Conservation (phyloP, 2,797 vertebrate genomes). For the Gallinago nigripennis region DNA sequence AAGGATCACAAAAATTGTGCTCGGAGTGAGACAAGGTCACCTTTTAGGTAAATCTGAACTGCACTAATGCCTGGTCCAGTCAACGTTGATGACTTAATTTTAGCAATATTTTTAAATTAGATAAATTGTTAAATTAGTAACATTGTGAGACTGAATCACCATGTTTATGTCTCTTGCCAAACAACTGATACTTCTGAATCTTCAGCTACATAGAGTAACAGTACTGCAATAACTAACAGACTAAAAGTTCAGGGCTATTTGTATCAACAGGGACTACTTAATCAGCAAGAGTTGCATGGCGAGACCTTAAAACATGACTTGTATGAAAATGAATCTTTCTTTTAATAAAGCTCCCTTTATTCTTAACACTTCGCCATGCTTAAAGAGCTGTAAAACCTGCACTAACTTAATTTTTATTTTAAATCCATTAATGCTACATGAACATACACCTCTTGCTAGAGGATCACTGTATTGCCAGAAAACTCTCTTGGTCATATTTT, state of each 20-base stretch:
- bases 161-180: not conserved
- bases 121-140: not conserved
- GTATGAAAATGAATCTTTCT: not conserved
- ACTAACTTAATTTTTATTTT: not conserved
- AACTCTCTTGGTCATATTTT: not conserved
- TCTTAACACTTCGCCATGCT: not conserved
- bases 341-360: not conserved
- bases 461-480: not conserved
- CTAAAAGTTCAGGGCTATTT: not conserved
- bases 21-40: not conserved
- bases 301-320: not conserved
- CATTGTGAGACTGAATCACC: not conserved
- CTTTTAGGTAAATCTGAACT: not conserved
- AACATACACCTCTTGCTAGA: not conserved
- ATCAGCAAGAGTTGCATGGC: not conserved
- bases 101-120: not conserved
- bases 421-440: not conserved
- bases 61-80: not conserved
- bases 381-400: not conserved
- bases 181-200: not conserved
- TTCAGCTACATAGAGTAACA: not conserved
- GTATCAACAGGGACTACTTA: not conserved
- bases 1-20: not conserved
- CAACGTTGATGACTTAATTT: fast-evolving
- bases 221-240: not conserved